Conservation (phyloP, 2,888 invertebrate genomes). For the Morpho achilles region DNA sequence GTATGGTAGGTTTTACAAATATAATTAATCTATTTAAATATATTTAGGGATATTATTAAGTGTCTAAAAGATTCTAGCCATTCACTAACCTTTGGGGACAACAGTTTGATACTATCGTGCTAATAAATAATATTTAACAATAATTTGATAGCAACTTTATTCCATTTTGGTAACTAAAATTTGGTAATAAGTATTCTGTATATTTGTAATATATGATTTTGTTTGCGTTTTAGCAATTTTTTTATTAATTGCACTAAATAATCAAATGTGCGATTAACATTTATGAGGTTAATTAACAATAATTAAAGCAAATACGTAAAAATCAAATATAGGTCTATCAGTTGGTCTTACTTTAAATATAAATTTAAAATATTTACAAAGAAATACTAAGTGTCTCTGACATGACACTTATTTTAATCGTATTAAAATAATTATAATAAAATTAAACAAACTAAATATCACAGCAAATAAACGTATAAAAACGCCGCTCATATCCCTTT, state of each 20-base stretch:
- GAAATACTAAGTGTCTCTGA: constrained; percentile 47
- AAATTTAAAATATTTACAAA: constrained; percentile 55
- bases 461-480: constrained; percentile 65
- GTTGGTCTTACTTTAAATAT: constrained; percentile 31
- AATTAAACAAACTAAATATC: constrained; percentile 65
- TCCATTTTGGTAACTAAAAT: constrained; percentile 34
- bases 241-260: too few species aligned
- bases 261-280: too few species aligned
- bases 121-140: too few species aligned
- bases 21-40: neutral
- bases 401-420: constrained; percentile 44
- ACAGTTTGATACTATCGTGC: constrained; percentile 17
- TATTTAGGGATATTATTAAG: constrained; percentile 15
- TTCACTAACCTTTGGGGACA: constrained; percentile 52
- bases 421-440: constrained; percentile 43
- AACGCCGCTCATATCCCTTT: constrained; percentile 27
- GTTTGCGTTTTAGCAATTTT: neutral
- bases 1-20: neutral
- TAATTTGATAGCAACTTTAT: neutral
- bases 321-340: neutral
- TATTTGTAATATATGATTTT: neutral
- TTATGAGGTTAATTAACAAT: neutral
- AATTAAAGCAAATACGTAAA: constrained; percentile 1
- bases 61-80: constrained; percentile 27
- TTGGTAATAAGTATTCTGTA: constrained; percentile 28